Evolutionary conservation across 2,113 vertebrate species (phyloP).

Genomic region (chimpanzee (Pan troglodytes)): DNA sequence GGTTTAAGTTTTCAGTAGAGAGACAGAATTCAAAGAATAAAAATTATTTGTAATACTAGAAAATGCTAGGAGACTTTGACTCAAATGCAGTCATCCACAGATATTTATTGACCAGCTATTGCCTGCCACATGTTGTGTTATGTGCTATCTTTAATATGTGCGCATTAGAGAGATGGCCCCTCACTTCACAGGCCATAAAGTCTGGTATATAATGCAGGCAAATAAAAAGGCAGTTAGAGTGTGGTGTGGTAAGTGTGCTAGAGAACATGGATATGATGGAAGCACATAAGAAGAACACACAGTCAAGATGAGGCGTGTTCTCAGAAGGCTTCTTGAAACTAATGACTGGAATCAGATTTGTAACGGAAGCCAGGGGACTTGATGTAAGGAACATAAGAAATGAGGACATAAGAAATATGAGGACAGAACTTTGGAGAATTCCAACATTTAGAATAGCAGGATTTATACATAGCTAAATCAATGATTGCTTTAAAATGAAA

Average conservation of each 20-base stretch:
- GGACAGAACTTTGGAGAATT: background rate
- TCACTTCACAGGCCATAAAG: background rate
- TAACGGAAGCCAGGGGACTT: background rate
- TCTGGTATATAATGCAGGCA: background rate
- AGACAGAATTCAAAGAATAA: background rate
- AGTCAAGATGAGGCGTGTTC: background rate
- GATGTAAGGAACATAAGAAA: background rate
- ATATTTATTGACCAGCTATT: background rate
- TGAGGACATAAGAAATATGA: background rate
- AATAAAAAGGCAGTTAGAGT: background rate
- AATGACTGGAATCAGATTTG: background rate
- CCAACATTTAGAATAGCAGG: background rate
- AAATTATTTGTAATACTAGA: background rate
- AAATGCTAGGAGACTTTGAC: background rate
- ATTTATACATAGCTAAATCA: background rate
- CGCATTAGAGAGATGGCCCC: background rate
- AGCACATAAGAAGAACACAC: background rate
- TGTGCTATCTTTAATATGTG: background rate
- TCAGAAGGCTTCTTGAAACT: background rate
- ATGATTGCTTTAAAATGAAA: background rate
- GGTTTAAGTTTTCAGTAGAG: background rate
- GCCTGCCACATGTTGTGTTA: fast-evolving
- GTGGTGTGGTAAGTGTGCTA: background rate
- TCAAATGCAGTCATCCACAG: background rate
- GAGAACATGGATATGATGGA: fast-evolving